phyloP scores from a whole-genome alignment of 2,888 invertebrate genomes.

The Aporophyla nigra region DNA sequence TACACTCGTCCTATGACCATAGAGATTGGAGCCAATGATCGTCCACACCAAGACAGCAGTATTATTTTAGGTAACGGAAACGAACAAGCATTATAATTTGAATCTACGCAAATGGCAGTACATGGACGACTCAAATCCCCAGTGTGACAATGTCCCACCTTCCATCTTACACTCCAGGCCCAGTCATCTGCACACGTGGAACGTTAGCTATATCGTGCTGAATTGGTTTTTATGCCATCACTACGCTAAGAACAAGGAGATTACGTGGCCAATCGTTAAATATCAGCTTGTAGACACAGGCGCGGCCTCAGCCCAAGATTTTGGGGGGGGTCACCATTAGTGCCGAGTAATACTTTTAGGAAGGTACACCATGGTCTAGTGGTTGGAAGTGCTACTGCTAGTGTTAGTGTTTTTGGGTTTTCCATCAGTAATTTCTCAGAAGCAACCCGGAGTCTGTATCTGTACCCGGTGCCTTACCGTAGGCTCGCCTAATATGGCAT shows the following conservation, averaged over 20 bases:
- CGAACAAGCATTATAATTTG: neutral
- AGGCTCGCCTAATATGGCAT: no score
- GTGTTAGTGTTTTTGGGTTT: no score
- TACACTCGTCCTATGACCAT: constrained; percentile 84
- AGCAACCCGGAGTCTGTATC: no score
- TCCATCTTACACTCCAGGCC: neutral
- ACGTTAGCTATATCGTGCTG: neutral
- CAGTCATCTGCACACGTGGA: neutral
- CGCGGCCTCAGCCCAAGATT: no score
- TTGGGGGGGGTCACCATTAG: no score
- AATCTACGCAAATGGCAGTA: neutral
- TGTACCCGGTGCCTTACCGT: no score
- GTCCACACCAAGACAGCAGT: constrained; percentile 83
- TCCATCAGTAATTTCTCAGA: no score
- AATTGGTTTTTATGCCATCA: neutral
- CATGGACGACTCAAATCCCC: neutral
- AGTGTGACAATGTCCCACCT: neutral
- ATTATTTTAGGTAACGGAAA: constrained; percentile 79
- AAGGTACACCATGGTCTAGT: no score
- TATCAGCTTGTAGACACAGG: no score
- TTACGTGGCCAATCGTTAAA: neutral
- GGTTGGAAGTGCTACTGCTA: no score
- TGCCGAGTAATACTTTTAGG: no score
- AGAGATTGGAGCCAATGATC: constrained; percentile 85
- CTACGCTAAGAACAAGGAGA: neutral